A percentile compares a stretch with the other conserved stretches of the same genome.
Conservation (phyloP, 2,113 vertebrate genomes). For the Heliornis fulica region DNA sequence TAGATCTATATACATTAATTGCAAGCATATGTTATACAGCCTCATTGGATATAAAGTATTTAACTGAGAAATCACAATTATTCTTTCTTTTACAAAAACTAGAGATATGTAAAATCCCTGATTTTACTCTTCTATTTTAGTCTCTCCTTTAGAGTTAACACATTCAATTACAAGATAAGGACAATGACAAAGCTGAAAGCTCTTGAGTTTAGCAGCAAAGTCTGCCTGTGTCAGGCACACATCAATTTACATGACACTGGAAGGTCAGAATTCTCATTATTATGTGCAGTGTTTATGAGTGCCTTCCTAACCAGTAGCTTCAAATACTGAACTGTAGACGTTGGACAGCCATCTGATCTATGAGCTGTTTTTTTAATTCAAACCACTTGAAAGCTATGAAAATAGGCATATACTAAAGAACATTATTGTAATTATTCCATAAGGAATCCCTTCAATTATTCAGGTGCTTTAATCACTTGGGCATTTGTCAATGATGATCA, state of each 20-base stretch:
- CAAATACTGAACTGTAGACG: not conserved
- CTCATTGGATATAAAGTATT: not conserved
- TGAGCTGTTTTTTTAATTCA: conserved; percentile 25
- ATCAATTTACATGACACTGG: not conserved
- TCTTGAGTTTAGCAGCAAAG: conserved; percentile 6
- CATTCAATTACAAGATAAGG: conserved; percentile 1
- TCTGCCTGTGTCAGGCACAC: not conserved
- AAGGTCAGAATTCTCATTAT: conserved; percentile 29
- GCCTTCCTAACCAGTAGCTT: not conserved
- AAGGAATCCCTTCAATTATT: conserved; percentile 34
- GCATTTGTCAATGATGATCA: conserved; percentile 19
- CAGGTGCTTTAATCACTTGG: conserved; percentile 40
- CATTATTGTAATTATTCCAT: conserved; percentile 39
- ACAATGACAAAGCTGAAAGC: conserved; percentile 13
- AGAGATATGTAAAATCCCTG: not conserved
- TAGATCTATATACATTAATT: not conserved
- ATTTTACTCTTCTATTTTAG: not conserved
- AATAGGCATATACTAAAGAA: not conserved
- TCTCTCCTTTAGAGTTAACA: not conserved
- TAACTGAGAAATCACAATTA: not conserved
- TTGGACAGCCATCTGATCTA: not conserved
- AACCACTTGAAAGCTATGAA: conserved; percentile 13
- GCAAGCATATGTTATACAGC: not conserved
- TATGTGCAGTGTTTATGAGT: conserved; percentile 8
- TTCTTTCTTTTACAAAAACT: not conserved